Conservation (phyloP, 2,888 invertebrate genomes). For the Phoronis australis region DNA sequence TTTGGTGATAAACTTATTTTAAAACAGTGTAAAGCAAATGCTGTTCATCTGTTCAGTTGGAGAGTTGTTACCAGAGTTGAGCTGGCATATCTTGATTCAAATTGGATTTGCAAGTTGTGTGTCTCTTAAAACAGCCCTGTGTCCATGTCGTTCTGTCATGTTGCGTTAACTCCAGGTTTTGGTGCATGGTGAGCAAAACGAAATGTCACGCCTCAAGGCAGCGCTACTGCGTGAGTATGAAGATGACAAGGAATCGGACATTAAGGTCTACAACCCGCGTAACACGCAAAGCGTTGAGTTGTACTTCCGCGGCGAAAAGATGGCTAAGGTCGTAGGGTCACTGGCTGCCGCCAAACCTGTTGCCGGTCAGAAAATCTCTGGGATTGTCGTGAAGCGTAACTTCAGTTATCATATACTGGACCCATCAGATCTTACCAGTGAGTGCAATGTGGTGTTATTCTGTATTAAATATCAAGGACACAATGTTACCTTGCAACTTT, state of each 20-base stretch:
- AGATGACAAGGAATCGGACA: slow-evolving; percentile 71
- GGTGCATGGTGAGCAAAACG: slow-evolving; percentile 98
- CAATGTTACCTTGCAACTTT: too few species aligned
- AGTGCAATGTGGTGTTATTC: slow-evolving; percentile 39
- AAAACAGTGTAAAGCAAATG: too few species aligned
- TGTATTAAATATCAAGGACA: too few species aligned
- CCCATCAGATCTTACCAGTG: slow-evolving; percentile 82
- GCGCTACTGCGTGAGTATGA: slow-evolving; percentile 91
- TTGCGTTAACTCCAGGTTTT: slow-evolving; percentile 67
- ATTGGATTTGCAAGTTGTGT: too few species aligned
- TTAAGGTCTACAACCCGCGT: slow-evolving; percentile 88
- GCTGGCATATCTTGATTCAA: too few species aligned
- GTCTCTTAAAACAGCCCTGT: too few species aligned
- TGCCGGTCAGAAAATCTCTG: slow-evolving; percentile 75
- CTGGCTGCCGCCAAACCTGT: slow-evolving; percentile 76
- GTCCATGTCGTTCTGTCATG: too few species aligned
- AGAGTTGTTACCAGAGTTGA: too few species aligned
- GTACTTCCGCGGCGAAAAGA: slow-evolving; percentile 95
- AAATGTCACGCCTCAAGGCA: slow-evolving; percentile 93
- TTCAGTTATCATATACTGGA: slow-evolving; percentile 96
- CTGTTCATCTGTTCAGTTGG: too few species aligned
- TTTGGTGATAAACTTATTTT: too few species aligned
- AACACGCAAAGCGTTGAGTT: slow-evolving; percentile 91
- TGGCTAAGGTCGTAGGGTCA: slow-evolving; percentile 92
- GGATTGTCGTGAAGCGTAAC: slow-evolving; percentile 91